These are phyloP conservation scores for Gallinago undulata DNA, from an alignment of 2,113 vertebrate species.

Conservation along the genomic window DNA sequence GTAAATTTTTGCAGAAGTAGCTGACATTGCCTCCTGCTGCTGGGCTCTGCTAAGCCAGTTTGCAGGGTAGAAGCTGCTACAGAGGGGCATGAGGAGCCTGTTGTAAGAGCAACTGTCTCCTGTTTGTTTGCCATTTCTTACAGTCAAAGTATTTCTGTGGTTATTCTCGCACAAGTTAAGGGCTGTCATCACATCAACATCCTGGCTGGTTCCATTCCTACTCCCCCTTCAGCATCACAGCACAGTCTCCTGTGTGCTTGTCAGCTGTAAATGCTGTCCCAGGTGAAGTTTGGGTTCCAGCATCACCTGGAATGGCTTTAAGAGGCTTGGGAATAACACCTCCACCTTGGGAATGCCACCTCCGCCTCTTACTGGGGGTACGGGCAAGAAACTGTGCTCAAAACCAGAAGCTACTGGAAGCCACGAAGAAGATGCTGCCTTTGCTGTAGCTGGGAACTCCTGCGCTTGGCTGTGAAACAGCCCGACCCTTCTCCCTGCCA, in stretches of 20 bases:
- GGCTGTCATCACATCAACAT: background rate
- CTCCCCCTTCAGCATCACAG: background rate
- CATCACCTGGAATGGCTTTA: background rate
- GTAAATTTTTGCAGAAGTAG: background rate
- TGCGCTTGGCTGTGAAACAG: background rate
- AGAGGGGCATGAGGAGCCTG: background rate
- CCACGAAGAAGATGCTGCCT: background rate
- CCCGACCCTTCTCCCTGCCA: background rate
- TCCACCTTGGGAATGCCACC: background rate
- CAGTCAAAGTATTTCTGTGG: background rate
- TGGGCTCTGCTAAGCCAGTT: background rate
- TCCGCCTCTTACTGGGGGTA: fast-evolving
- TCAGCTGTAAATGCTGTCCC: background rate
- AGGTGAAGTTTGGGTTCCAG: background rate
- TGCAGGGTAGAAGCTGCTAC: background rate
- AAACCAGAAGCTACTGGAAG: background rate
- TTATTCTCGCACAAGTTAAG: background rate
- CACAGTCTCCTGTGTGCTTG: background rate
- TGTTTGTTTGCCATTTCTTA: background rate
- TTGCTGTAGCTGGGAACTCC: background rate
- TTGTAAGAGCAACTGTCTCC: background rate
- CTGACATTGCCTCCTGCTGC: background rate
- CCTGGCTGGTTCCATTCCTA: background rate
- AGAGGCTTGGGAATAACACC: background rate
- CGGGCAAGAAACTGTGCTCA: background rate